These are phyloP conservation scores for Zaprionus lachaisei DNA, from an alignment of 1,140 invertebrate genomes.

Conservation along the genomic window DNA sequence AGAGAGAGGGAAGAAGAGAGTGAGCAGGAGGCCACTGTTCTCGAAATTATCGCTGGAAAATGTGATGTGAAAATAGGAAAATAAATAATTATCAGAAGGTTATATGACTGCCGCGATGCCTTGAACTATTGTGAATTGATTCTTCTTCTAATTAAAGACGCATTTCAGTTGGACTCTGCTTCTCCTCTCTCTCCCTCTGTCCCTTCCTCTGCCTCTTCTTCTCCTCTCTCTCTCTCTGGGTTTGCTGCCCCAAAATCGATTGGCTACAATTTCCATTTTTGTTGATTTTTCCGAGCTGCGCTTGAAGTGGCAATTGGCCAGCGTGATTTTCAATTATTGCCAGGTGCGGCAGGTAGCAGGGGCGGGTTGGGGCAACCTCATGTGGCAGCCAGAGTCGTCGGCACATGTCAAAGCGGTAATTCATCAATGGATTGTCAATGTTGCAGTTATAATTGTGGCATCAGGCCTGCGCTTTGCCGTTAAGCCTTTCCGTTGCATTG, in stretches of 20 bases:
- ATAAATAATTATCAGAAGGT: constrained; percentile 73
- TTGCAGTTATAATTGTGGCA: constrained; percentile 60
- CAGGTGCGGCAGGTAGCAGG: constrained; percentile 17
- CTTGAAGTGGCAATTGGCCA: constrained; percentile 71
- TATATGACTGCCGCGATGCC: constrained; percentile 27
- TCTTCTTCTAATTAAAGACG: constrained; percentile 70
- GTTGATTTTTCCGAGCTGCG: constrained; percentile 63
- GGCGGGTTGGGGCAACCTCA: background rate
- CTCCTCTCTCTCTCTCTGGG: background rate
- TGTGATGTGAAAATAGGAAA: constrained; percentile 67
- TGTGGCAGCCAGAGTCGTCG: constrained; percentile 38
- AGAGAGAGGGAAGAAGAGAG: background rate
- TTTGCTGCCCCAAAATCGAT: constrained; percentile 59
- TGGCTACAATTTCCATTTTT: constrained; percentile 80
- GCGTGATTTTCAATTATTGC: constrained; percentile 77
- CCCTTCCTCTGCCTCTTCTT: background rate
- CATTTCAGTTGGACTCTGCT: constrained; percentile 45
- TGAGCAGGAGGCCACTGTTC: constrained; percentile 21
- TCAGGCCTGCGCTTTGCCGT: constrained; percentile 52
- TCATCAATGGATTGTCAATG: constrained; percentile 4
- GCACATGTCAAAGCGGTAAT: constrained; percentile 75
- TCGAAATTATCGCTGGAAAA: constrained; percentile 63
- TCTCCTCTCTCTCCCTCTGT: constrained; percentile 13
- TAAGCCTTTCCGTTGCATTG: constrained; percentile 15
- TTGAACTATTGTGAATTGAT: constrained; percentile 26